phyloP scores from a whole-genome alignment of 2,888 invertebrate species.

The Idaea aversata region DNA sequence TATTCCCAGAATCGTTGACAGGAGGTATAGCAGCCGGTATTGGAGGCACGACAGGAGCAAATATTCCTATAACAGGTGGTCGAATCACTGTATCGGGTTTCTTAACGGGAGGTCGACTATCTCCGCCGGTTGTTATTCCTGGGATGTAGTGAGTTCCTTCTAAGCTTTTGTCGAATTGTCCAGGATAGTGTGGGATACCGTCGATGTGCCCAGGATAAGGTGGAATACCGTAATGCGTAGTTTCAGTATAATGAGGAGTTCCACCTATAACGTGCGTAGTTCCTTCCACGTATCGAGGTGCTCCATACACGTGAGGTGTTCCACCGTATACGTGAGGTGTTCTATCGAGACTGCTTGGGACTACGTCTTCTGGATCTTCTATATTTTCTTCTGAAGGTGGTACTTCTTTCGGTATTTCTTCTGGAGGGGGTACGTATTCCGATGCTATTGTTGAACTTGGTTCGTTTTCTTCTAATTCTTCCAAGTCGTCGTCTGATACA shows the following conservation, averaged over 20 bases:
- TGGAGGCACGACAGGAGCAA: slow-evolving; percentile 35
- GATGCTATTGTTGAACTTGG: slow-evolving; percentile 36
- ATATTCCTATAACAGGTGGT: slow-evolving; percentile 42
- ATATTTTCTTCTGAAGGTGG: slow-evolving; percentile 24
- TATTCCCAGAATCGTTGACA: slow-evolving; percentile 56
- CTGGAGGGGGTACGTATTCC: slow-evolving; percentile 32
- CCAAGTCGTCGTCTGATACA: slow-evolving; percentile 66
- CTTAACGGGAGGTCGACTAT: slow-evolving; percentile 18
- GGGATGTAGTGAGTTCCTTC: slow-evolving; percentile 3
- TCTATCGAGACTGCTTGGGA: slow-evolving; percentile 16
- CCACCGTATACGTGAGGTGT: slow-evolving; percentile 10
- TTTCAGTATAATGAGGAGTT: slow-evolving; percentile 19
- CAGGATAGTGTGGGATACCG: background rate
- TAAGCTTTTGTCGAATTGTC: background rate
- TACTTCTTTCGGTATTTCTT: slow-evolving; percentile 23
- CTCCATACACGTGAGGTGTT: background rate
- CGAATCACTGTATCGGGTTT: slow-evolving; percentile 22
- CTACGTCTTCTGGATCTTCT: slow-evolving; percentile 19
- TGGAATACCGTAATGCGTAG: slow-evolving; percentile 15
- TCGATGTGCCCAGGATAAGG: slow-evolving; percentile 7
- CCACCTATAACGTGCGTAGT: slow-evolving; percentile 20
- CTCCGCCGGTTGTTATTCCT: background rate
- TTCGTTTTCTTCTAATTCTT: slow-evolving; percentile 65
- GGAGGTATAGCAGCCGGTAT: slow-evolving; percentile 47
- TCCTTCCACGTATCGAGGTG: background rate